Percentiles rank a stretch among this genome's conserved stretches.
Evolutionary conservation across 2,888 invertebrate genomes (phyloP).

Genomic region (Lamellibrachia satsuma): DNA sequence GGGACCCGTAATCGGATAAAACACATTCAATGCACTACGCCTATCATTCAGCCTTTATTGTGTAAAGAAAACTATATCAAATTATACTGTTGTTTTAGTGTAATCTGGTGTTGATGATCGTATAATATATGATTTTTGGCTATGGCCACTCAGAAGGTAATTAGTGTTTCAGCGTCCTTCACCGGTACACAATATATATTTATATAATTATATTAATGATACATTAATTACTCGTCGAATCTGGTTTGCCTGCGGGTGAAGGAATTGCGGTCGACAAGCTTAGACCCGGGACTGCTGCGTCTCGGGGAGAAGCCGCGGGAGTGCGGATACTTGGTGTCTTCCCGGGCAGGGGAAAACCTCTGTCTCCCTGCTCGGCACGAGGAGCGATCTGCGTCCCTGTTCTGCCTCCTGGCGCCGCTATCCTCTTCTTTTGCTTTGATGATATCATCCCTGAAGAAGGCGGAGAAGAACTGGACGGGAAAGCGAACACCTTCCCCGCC

Average conservation of each 20-base stretch:
- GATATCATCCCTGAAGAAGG: conserved; percentile 28
- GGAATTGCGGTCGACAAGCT: not conserved
- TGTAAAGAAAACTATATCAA: too few relatives aligned
- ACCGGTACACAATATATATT: not conserved
- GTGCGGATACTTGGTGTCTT: not conserved
- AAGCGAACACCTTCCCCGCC: conserved; percentile 34
- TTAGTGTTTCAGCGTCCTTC: not conserved
- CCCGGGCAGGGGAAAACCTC: not conserved
- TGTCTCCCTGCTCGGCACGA: not conserved
- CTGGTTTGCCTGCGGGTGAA: not conserved
- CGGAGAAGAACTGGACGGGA: conserved; percentile 28
- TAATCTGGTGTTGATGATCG: not conserved
- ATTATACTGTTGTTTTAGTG: not conserved
- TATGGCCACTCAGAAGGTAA: not conserved
- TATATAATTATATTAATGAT: not conserved
- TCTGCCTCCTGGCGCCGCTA: not conserved
- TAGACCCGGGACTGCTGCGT: not conserved
- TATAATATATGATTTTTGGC: not conserved
- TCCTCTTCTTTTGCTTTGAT: not conserved
- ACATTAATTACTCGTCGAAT: not conserved
- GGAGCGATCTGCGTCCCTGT: not conserved
- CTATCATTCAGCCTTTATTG: too few relatives aligned
- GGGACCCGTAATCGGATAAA: not conserved
- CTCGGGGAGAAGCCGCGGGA: not conserved
- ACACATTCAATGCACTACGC: not conserved